Conservation (phyloP, 1,140 invertebrate species). For the Eriocheir sinensis region DNA sequence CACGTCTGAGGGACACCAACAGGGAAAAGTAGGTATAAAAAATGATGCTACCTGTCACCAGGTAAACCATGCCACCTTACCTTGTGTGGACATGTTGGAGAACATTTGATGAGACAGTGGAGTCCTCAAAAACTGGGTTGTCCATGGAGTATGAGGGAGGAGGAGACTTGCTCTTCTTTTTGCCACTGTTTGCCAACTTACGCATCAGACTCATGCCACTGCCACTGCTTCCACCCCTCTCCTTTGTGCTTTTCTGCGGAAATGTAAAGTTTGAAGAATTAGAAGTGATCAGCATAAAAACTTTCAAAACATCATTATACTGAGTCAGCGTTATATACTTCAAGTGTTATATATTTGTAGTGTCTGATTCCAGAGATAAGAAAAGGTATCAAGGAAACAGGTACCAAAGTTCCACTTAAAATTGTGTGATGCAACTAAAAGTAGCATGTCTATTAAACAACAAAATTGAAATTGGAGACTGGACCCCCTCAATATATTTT, state of each 20-base stretch:
- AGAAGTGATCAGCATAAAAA: neutral
- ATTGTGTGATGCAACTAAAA: too few species aligned
- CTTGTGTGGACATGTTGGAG: conserved; percentile 57
- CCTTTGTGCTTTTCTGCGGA: conserved; percentile 63
- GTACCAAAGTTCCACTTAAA: too few species aligned
- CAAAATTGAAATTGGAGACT: too few species aligned
- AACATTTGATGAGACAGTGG: conserved; percentile 31
- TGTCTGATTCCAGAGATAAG: too few species aligned
- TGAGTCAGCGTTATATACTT: too few species aligned
- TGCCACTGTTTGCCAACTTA: conserved; percentile 65
- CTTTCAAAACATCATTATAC: neutral
- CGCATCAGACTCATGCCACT: conserved; percentile 72
- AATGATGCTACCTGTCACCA: too few species aligned
- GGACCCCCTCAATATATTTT: too few species aligned
- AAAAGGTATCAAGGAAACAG: too few species aligned
- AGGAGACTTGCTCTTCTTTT: conserved; percentile 71
- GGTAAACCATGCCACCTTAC: conserved; percentile 35
- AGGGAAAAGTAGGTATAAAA: too few species aligned
- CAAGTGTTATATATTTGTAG: too few species aligned
- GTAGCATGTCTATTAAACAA: too few species aligned
- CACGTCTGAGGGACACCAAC: too few species aligned
- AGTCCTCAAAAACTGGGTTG: conserved; percentile 71
- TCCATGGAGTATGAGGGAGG: conserved; percentile 71
- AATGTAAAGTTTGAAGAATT: neutral
- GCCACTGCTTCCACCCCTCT: conserved; percentile 44